Evolutionary conservation across 2,888 invertebrate species (phyloP), one percentile per base, ranked within the genome.

Genomic region (Papilio gigon): DNA sequence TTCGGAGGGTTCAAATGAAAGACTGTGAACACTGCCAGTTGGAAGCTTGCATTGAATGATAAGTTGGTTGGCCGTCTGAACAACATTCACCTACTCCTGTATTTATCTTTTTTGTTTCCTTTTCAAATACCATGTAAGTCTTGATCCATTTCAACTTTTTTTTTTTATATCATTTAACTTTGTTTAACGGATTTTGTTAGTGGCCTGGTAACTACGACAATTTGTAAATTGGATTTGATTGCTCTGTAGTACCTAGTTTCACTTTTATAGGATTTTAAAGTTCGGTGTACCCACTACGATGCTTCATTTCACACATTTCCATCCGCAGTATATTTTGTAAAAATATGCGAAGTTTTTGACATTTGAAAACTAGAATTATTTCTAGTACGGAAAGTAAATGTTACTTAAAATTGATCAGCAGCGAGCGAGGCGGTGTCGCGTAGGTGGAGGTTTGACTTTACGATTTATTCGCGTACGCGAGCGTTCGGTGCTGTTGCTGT

Each of bases 401-500:
- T 33, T 58, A 56, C 12, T 56, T 56, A 42, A 40, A 30, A 42
- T 30, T 35, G 17, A 27, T 27, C 9, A 8, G 12, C 27, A 56
- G 50, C 37, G 14, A 58, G 33, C 56, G 22, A n/a, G 8, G 37
- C 17, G 35, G 47, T n/a, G 40, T 58, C 65, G 27, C 50, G 53
- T 56, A 65, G 61, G 50, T 37, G 66, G 61, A 22, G 44, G 66
- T 50, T 60, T 60, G 64, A 74, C 71, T 74, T 76, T 75, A 76
- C 76, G 77, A 78, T 75, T 77, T 75, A 75, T 75, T 75, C 77
- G 72, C 74, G 74, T 72, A 74, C 75, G 74, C 73, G 74, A 74
- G 22, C 73, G 75, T 79, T 77, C 76, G 75, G 75, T 67, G 62
- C 56, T 67, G 61, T 65, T 76, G 76, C 76, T 76, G 77, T 78